Base-by-base conservation (phyloP, 2,113 vertebrate species). In the Sander vitreus region DNA sequence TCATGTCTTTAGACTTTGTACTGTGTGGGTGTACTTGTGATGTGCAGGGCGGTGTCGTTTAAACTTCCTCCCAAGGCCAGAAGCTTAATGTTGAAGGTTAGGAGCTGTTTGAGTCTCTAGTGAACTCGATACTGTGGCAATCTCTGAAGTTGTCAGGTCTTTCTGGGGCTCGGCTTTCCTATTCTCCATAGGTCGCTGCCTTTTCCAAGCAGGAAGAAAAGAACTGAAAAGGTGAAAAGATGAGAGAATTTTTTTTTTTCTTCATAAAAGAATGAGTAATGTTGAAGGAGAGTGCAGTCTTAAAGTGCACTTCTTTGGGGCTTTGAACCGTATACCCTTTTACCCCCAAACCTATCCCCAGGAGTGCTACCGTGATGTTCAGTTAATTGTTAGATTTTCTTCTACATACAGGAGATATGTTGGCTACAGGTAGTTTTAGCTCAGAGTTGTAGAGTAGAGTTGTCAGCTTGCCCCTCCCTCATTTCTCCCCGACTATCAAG, bases 101-200 rank as follows among this genome's bases (percentile, higher is more conserved):
- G 77, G 69, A 78, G 68, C 73, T 70, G 63, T 83, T 74, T 75
- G 68, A 71, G 80, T 87, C 83, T 86, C 87, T 77, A 53, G 89
- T 78, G 93, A 93, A 82, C 89, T 91, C 86, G 91, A 84, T 90
- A 77, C 69, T 76, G 80, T 90, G 85, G 86, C 81, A 83, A 33
- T 83, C 84, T 93, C 80, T 90, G 85, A 93, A 91, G 91, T 81
- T 91, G 84, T 92, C 85, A 89, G 88, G 79, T 91, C 90, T 93
- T 92, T 93, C 86, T 82, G 84, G 84, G 89, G 89, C 92, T 94
- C 87, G 83, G 89, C 91, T 93, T 90, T 82, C 73, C 80, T 88
- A 90, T 93, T 94, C 94, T 94, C 93, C 67, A 78, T 89, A 93
- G 92, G 88, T 94, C 79, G 74, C 66, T 90, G 68, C 76, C 72